Percentiles rank a stretch among this genome's conserved stretches.
Conservation (phyloP, 2,113 vertebrate genomes). For the Chaetorhynchus papuensis region DNA sequence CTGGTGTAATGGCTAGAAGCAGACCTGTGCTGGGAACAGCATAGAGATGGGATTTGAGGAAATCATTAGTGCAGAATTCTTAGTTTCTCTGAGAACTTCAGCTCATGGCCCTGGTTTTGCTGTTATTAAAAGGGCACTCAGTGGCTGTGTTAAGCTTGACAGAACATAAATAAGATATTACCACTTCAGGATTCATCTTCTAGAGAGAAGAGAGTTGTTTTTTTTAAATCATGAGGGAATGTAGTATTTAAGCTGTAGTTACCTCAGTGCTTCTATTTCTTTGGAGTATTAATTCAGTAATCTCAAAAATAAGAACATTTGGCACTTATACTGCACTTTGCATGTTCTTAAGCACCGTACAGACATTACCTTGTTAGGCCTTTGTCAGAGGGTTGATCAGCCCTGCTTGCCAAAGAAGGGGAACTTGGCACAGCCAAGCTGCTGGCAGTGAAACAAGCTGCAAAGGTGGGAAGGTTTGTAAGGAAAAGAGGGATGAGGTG, state of each 20-base stretch:
- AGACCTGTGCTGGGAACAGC: neutral
- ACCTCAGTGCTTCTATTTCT: neutral
- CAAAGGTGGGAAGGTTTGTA: neutral
- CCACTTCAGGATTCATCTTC: neutral
- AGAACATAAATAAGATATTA: neutral
- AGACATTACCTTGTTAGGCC: neutral
- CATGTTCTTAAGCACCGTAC: conserved; percentile 4
- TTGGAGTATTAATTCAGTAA: conserved; percentile 15
- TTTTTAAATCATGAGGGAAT: neutral
- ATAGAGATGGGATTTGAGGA: neutral
- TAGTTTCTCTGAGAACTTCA: neutral
- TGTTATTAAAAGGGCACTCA: neutral
- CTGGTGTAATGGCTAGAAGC: neutral
- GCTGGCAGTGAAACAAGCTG: neutral
- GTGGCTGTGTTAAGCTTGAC: neutral
- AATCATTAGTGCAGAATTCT: neutral
- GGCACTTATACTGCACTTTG: conserved; percentile 41
- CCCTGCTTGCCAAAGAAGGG: neutral
- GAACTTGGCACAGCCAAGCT: neutral
- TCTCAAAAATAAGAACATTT: neutral
- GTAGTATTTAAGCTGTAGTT: conserved; percentile 19
- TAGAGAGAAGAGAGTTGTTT: neutral
- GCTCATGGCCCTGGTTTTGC: neutral
- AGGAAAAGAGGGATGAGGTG: neutral
- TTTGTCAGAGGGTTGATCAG: neutral